Conservation (phyloP, 1,140 invertebrate species). For the Diachasma alloeum region DNA sequence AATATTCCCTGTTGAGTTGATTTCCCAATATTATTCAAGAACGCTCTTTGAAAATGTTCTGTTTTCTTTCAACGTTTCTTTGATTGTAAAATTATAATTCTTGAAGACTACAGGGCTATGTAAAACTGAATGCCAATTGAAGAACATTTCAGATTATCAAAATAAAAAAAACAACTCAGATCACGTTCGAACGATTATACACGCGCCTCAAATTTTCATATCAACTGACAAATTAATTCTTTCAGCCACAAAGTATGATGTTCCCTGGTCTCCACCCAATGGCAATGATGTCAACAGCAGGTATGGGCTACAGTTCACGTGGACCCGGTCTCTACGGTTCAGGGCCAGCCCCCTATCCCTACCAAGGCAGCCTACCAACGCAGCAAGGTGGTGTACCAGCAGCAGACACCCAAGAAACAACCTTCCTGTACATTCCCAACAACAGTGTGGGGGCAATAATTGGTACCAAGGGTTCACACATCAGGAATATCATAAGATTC, state of each 20-base stretch:
- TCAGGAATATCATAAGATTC: slow-evolving; percentile 95
- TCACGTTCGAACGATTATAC: no score
- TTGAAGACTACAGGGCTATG: no score
- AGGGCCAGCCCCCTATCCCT: slow-evolving; percentile 67
- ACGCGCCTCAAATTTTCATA: no score
- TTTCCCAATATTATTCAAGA: no score
- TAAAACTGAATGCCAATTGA: no score
- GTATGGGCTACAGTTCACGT: slow-evolving; percentile 73
- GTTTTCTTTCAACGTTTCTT: no score
- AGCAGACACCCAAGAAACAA: slow-evolving; percentile 81
- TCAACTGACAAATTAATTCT: slow-evolving; percentile 25
- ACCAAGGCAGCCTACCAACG: slow-evolving; percentile 54
- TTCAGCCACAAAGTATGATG: slow-evolving; percentile 90
- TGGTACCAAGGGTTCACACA: slow-evolving; percentile 95
- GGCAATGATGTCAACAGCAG: slow-evolving; percentile 94
- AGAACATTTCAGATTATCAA: no score
- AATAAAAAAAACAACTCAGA: no score
- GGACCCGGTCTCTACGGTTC: slow-evolving; percentile 66
- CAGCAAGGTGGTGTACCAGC: slow-evolving; percentile 60
- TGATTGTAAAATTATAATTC: no score
- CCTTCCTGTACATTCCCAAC: slow-evolving; percentile 95
- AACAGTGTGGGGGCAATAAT: slow-evolving; percentile 97
- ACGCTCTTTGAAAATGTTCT: no score
- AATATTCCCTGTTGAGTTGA: no score
- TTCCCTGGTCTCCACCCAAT: slow-evolving; percentile 94